Base-by-base conservation (phyloP, 2,888 invertebrate species). In the Monoplex corrugatus region DNA sequence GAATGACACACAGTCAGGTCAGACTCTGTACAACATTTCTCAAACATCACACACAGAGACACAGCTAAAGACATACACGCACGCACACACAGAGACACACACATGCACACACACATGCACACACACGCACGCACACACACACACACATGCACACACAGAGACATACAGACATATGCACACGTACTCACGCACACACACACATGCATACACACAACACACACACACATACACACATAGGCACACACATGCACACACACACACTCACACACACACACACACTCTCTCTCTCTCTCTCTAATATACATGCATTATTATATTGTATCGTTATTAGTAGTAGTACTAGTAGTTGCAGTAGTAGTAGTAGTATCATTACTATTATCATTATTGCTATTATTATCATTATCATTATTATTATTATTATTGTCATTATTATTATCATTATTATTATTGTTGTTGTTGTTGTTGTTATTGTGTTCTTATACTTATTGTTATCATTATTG, bases 61-160 rank as follows among this genome's bases (percentile, higher is more conserved):
- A 57, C 16, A 28, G 57, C 57, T 57, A 57, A 1, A 57, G 57
- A 57, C 28, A 82, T 40, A 82, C 3, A 23, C 75, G 32, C 75
- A 23, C 80, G 40, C 40, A 13, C 80, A 80, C 80, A 38, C 44
- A 35, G 16, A 57, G 16, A 57, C 38, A 19, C 63, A 40, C 38
- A 16, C 63, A 40, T 28, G 45, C 72, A 63, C 57, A 40, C 72
- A 43, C 68, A 43, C 40, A 40, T 38, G 40, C 68, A 68, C 87
- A 6, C 75, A 87, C 72, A 40, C 44, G n/a, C 87, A 75, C 44
- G 40, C 57, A 75, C 44, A 75, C 75, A 32, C 43, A 16, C 72
- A 1, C 35, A 43, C 68, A 28, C 38, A 68, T 50, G 32, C 40
- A 38, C 40, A 13, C 38, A 38, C n/a, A 50, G 35, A 13, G 16